Percentiles rank a stretch among this genome's conserved stretches.
Evolutionary conservation across 2,888 invertebrate genomes (phyloP).

Genomic region (Tetheella fluctuosa): DNA sequence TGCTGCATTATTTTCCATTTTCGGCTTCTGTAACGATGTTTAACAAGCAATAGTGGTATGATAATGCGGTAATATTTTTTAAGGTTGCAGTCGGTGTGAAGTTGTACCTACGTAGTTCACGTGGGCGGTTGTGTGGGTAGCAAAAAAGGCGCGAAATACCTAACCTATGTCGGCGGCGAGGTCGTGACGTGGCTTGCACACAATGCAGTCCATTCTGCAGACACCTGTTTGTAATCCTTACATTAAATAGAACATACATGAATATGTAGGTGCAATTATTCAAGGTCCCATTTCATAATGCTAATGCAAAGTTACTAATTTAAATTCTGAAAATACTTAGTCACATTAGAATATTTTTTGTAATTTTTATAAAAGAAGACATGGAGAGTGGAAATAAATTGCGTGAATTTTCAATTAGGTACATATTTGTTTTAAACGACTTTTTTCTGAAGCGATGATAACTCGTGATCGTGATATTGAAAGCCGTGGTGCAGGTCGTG

Average conservation of each 20-base stretch:
- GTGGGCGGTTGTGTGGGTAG: slow-evolving; percentile 49
- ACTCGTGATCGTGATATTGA: too few relatives aligned
- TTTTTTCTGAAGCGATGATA: too few relatives aligned
- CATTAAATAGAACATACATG: slow-evolving; percentile 30
- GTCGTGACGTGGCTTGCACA: slow-evolving; percentile 9
- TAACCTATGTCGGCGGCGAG: slow-evolving; percentile 3
- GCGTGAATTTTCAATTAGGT: too few relatives aligned
- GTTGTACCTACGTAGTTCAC: slow-evolving; percentile 9
- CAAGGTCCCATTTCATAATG: slow-evolving; percentile 27
- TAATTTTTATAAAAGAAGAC: too few relatives aligned
- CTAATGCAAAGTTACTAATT: neutral
- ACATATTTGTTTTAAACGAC: too few relatives aligned
- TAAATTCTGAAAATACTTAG: neutral
- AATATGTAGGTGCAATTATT: slow-evolving; percentile 26
- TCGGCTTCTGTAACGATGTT: neutral
- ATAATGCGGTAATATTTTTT: neutral
- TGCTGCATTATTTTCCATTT: neutral
- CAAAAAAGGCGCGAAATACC: slow-evolving; percentile 51
- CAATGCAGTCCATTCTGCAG: slow-evolving; percentile 21
- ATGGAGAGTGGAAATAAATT: too few relatives aligned
- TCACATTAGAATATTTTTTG: neutral
- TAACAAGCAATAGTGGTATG: neutral
- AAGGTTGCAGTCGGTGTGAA: neutral
- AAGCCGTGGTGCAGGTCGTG: too few relatives aligned
- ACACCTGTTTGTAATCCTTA: slow-evolving; percentile 25